These are phyloP conservation scores for Acrossocheilus fasciatus DNA, from an alignment of 2,797 vertebrate species.

Conservation along the genomic window DNA sequence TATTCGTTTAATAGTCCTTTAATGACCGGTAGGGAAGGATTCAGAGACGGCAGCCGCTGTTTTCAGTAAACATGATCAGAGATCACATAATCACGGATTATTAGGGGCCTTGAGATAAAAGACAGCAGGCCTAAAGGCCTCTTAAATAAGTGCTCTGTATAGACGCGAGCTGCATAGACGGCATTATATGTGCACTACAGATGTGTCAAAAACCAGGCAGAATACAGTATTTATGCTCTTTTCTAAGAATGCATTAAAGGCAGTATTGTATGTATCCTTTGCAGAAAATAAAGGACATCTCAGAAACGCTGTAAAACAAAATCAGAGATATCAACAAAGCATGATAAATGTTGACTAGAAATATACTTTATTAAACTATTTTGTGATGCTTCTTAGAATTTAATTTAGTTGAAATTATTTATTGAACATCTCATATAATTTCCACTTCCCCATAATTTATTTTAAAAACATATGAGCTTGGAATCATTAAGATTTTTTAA, in stretches of 20 bases:
- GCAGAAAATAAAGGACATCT: neutral
- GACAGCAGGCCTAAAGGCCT: neutral
- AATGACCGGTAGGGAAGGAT: neutral
- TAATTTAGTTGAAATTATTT: neutral
- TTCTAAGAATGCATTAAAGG: neutral
- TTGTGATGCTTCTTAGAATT: neutral
- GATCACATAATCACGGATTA: neutral
- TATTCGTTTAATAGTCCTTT: conserved; percentile 4
- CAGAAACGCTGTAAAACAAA: no score
- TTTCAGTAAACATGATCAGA: conserved; percentile 21
- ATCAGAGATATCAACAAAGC: no score
- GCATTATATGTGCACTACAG: neutral
- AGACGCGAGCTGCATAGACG: neutral
- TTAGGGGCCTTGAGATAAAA: conserved; percentile 1
- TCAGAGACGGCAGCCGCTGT: conserved; percentile 7
- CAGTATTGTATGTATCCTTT: neutral
- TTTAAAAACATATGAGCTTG: neutral
- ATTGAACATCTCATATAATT: neutral
- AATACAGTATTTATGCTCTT: neutral
- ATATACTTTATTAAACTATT: neutral
- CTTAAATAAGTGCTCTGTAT: neutral
- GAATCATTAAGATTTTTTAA: neutral
- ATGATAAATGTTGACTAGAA: neutral
- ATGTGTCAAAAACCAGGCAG: neutral
- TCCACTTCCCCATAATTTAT: neutral